Conservation (phyloP, 2,888 invertebrate genomes). For the Eupithecia tripunctaria region DNA sequence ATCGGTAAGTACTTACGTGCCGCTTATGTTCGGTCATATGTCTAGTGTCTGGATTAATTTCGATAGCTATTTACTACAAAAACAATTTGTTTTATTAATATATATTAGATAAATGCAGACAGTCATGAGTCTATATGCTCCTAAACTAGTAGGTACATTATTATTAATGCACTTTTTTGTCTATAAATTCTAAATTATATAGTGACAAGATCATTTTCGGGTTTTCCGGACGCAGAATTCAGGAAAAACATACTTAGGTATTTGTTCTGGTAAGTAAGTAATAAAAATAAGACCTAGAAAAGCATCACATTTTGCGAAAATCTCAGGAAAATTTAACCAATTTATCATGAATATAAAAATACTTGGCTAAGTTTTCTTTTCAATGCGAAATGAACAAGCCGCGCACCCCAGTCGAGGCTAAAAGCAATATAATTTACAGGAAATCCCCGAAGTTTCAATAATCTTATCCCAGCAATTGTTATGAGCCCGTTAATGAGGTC, state of each 20-base stretch:
- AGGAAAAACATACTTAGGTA: background rate
- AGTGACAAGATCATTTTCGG: background rate
- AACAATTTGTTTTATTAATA: too few species aligned
- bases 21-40: too few species aligned
- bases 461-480: conserved; percentile 25
- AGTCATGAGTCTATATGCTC: too few species aligned
- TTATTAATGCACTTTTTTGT: background rate
- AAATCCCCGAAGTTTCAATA: conserved; percentile 32
- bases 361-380: conserved; percentile 11
- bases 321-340: background rate
- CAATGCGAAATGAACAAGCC: conserved; percentile 7
- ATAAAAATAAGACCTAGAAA: background rate
- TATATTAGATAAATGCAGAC: too few species aligned
- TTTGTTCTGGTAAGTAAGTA: too few species aligned
- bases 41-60: too few species aligned
- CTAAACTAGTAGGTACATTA: too few species aligned
- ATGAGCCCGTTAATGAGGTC: conserved; percentile 30
- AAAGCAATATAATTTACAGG: conserved; percentile 24
- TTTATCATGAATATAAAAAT: conserved; percentile 1
- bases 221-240: background rate
- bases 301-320: background rate
- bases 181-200: background rate
- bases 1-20: background rate
- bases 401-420: background rate
- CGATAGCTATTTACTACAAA: too few species aligned